These are phyloP conservation scores for Catagonus wagneri DNA, from an alignment of 2,113 vertebrate genomes.

Conservation along the genomic window DNA sequence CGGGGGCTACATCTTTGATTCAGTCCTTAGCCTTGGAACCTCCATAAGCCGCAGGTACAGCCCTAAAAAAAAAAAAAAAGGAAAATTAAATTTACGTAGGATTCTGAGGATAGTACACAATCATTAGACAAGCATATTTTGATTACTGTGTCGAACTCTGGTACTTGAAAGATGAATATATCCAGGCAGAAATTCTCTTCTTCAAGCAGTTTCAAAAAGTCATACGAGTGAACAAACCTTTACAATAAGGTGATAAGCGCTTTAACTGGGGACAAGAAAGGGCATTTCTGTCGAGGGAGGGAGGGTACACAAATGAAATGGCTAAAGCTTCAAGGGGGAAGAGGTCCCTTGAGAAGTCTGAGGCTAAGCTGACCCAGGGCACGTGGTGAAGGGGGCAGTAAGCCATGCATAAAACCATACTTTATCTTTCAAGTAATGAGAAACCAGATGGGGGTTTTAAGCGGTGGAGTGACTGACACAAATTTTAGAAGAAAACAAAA, in stretches of 20 bases:
- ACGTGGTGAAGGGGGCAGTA: not conserved
- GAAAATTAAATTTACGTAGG: not conserved
- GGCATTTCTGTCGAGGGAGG: not conserved
- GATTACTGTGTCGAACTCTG: not conserved
- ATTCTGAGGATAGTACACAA: not conserved
- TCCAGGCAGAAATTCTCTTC: not conserved
- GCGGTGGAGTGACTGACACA: not conserved
- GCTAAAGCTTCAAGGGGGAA: not conserved
- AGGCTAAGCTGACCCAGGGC: not conserved
- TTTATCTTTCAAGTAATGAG: not conserved
- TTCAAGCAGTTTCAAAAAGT: not conserved
- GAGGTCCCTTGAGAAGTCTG: not conserved
- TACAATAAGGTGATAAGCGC: not conserved
- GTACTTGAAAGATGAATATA: constrained; percentile 55
- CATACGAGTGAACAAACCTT: not conserved
- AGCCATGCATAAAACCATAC: not conserved
- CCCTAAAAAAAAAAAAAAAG: too few species aligned
- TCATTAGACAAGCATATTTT: constrained; percentile 3
- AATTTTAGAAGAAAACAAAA: not conserved
- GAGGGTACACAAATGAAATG: not conserved
- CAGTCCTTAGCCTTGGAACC: too few species aligned
- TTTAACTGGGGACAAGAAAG: not conserved
- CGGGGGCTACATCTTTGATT: too few species aligned
- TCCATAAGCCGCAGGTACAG: too few species aligned
- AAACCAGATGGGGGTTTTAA: not conserved